Conservation (phyloP, 2,888 invertebrate genomes). For the Antheraea assamensis region DNA sequence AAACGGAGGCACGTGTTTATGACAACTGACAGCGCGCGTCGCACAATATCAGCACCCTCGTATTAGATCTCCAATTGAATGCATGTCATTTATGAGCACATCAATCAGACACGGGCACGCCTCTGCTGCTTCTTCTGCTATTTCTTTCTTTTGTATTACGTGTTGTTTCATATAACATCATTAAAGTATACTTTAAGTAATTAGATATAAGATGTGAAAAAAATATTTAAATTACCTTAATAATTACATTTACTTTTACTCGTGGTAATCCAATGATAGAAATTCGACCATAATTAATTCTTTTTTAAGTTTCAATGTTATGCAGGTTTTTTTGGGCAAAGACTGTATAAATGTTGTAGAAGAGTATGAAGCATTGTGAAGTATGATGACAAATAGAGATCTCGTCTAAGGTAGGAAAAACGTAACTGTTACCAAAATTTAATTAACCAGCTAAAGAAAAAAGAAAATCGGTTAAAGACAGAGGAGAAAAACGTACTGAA, state of each 20-base stretch:
- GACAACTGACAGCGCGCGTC: conserved; percentile 27
- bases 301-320: too few species aligned
- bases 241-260: not conserved
- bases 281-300: too few species aligned
- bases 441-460: too few species aligned
- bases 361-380: too few species aligned
- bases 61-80: conserved; percentile 42
- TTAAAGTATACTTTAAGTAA: not conserved
- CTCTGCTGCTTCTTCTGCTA: conserved; percentile 31
- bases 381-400: too few species aligned
- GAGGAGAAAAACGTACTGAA: too few species aligned
- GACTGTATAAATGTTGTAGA: too few species aligned
- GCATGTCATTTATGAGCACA: conserved; percentile 31
- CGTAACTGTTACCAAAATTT: too few species aligned
- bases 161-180: not conserved
- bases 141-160: conserved; percentile 40
- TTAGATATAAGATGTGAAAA: not conserved
- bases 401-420: too few species aligned
- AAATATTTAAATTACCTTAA: not conserved
- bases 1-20: conserved; percentile 22
- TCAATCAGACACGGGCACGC: conserved; percentile 41
- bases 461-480: too few species aligned
- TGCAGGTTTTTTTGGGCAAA: too few species aligned
- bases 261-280: too few species aligned
- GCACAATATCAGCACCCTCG: conserved; percentile 24